These are phyloP conservation scores for Cranoglanis bouderius DNA, from an alignment of 2,113 vertebrate genomes.

Conservation along the genomic window DNA sequence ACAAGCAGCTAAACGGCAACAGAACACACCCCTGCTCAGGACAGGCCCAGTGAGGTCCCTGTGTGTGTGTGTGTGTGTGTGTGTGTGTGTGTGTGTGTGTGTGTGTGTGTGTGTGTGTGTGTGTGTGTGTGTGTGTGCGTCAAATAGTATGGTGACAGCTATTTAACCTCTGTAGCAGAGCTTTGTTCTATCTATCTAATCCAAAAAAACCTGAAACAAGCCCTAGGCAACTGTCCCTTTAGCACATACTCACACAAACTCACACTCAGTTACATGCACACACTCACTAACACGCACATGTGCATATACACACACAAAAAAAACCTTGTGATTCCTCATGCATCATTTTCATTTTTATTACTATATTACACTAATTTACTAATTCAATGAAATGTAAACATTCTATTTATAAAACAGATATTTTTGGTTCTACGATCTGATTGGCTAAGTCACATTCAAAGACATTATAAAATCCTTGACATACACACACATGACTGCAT, in stretches of 20 bases:
- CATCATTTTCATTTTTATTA: too few species aligned
- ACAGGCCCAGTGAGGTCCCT: constrained; percentile 35
- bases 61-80: constrained; percentile 18
- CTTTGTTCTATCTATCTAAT: constrained; percentile 15
- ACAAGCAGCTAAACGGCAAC: constrained; percentile 2
- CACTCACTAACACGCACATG: not conserved
- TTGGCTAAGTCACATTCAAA: not conserved
- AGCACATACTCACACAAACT: not conserved
- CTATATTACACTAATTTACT: too few species aligned
- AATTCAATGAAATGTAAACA: not conserved
- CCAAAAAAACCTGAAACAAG: not conserved
- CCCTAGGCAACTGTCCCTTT: not conserved
- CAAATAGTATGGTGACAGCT: not conserved
- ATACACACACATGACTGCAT: not conserved
- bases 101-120: constrained; percentile 29
- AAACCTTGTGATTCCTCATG: not conserved
- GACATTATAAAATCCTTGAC: not conserved
- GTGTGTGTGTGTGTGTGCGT: constrained; percentile 7
- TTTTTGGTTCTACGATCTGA: not conserved
- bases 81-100: constrained; percentile 18
- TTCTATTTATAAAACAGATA: not conserved
- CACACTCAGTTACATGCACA: not conserved
- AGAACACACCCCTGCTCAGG: constrained; percentile 48
- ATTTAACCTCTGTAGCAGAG: not conserved
- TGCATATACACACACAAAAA: too few species aligned